Evolutionary conservation across 2,113 vertebrate species (phyloP).

Genomic region (Corydoras sp.): DNA sequence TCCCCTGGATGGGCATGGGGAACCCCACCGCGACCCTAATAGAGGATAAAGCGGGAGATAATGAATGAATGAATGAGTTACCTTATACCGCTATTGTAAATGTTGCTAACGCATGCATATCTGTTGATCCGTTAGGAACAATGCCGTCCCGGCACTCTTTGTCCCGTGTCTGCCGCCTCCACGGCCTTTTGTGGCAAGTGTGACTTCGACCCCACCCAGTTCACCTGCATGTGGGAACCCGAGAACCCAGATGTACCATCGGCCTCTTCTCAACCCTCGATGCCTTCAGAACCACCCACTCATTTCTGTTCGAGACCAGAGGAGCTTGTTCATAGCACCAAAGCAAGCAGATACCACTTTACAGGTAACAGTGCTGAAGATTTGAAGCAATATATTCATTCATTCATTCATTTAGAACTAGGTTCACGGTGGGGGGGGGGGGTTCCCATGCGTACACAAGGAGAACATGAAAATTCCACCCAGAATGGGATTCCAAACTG

Average conservation of each 20-base stretch:
- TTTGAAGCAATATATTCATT: too few relatives aligned
- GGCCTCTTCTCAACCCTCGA: slow-evolving; percentile 20
- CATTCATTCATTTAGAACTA: too few relatives aligned
- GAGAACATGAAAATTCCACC: too few relatives aligned
- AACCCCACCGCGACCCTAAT: too few relatives aligned
- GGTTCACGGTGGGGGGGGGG: too few relatives aligned
- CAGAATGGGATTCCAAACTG: too few relatives aligned
- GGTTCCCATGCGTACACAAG: too few relatives aligned
- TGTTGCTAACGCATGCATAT: not conserved
- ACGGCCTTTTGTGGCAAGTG: slow-evolving; percentile 76
- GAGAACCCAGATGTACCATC: not conserved
- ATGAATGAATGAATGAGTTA: too few relatives aligned
- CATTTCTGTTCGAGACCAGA: slow-evolving; percentile 66
- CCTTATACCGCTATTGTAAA: too few relatives aligned
- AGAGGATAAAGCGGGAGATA: too few relatives aligned
- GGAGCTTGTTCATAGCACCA: slow-evolving; percentile 68
- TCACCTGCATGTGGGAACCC: slow-evolving; percentile 65
- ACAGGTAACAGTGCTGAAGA: slow-evolving; percentile 67
- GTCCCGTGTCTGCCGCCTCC: slow-evolving; percentile 63
- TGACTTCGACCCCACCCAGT: slow-evolving; percentile 69
- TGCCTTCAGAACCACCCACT: slow-evolving; percentile 1
- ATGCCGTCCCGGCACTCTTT: slow-evolving; percentile 68
- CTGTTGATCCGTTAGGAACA: slow-evolving; percentile 50
- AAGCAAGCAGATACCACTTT: slow-evolving; percentile 60
- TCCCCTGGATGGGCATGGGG: too few relatives aligned